Conservation (phyloP, 1,140 invertebrate genomes). For the Zaprionus davidi region DNA sequence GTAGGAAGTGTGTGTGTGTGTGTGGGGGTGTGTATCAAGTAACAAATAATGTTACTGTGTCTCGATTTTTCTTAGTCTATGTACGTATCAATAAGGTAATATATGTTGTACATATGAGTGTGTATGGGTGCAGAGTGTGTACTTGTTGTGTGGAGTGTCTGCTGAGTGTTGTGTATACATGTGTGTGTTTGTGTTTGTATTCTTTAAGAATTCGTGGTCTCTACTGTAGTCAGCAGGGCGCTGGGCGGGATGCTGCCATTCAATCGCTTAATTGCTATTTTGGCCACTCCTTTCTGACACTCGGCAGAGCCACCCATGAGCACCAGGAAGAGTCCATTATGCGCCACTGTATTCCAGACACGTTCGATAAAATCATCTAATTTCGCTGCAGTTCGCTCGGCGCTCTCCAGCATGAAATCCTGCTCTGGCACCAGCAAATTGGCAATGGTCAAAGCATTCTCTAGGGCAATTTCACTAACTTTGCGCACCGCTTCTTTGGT, state of each 20-base stretch:
- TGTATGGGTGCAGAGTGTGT: background rate
- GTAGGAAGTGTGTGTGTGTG: background rate
- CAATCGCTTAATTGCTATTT: conserved; percentile 76
- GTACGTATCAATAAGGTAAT: background rate
- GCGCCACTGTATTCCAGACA: conserved; percentile 86
- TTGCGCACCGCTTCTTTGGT: conserved; percentile 85
- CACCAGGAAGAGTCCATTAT: conserved; percentile 86
- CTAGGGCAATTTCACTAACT: conserved; percentile 85
- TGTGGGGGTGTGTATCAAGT: background rate
- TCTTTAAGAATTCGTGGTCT: conserved; percentile 10
- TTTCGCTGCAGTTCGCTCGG: conserved; percentile 84
- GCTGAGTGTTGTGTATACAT: background rate
- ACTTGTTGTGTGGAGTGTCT: background rate
- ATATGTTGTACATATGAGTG: background rate
- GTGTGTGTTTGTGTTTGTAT: background rate
- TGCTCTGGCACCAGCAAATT: conserved; percentile 85
- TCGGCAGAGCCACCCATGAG: conserved; percentile 86
- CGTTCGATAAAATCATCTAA: conserved; percentile 88
- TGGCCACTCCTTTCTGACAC: conserved; percentile 77
- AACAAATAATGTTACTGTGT: conserved; percentile 5
- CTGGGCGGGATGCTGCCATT: conserved; percentile 43
- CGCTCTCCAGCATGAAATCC: conserved; percentile 80
- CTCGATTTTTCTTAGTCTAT: conserved; percentile 13
- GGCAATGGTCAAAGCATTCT: conserved; percentile 86
- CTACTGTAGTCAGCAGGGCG: conserved; percentile 10